A percentile compares a stretch with the other conserved stretches of the same genome.
These are phyloP conservation scores for Rhinella marina DNA, from an alignment of 2,797 vertebrate genomes.

Conservation along the genomic window DNA sequence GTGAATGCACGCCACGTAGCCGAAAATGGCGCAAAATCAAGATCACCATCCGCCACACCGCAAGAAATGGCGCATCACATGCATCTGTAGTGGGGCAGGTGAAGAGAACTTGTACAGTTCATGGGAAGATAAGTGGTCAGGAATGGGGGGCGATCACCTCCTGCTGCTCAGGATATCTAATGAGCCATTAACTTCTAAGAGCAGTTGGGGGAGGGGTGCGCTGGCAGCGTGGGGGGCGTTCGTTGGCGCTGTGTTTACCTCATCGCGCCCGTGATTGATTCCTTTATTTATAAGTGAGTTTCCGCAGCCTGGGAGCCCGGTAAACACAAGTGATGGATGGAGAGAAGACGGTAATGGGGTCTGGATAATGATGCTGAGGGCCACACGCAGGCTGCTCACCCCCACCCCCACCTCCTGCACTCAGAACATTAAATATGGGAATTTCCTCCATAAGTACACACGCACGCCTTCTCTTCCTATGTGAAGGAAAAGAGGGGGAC, in stretches of 20 bases:
- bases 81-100: no score
- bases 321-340: conserved; percentile 67
- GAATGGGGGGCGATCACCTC: no score
- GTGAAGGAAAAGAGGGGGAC: not conserved
- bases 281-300: conserved; percentile 68
- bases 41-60: no score
- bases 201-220: conserved; percentile 53
- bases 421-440: not conserved
- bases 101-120: no score
- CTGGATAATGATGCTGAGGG: not conserved
- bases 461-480: not conserved
- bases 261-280: conserved; percentile 69
- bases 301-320: conserved; percentile 65
- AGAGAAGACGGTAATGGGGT: conserved; percentile 66
- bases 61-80: no score
- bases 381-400: conserved; percentile 51
- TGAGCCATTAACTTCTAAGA: conserved; percentile 16
- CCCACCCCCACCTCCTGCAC: not conserved
- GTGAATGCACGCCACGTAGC: not conserved
- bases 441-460: conserved; percentile 23
- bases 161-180: not conserved
- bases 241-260: conserved; percentile 67
- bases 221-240: not conserved
- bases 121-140: no score
- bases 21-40: no score